Evolutionary conservation across 2,113 vertebrate genomes (phyloP), one percentile per base, ranked within the genome.

Genomic region (Aix galericulata): DNA sequence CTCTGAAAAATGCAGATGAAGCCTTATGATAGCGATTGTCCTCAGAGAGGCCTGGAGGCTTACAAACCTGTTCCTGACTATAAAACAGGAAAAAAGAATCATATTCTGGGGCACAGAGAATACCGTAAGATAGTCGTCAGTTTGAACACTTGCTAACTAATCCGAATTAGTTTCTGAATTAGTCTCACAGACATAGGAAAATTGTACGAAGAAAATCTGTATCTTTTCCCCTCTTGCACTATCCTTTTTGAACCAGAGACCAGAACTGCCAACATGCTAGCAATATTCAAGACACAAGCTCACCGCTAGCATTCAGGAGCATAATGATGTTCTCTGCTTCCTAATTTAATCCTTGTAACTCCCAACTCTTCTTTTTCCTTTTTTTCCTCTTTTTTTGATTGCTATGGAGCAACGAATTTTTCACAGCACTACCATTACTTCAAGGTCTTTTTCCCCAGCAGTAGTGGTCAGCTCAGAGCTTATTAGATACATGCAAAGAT

Each of bases 61-160:
- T 44, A 79, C 56, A 86, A 56, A 75, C 27, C 22, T 55, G 17
- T 25, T 56, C 18, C 34, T 26, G 40, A 32, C 27, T 60, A 15
- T 27, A 44, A 83, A 31, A 40, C 17, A 5, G 0, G 1, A 3
- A 32, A n/a, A 15, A n/a, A n/a, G 20, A 14, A 25, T 3, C 2
- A 5, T 52, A 40, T 44, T 75, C 46, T 71, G 62, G 15, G 14
- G 2, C 50, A 60, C 4, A 5, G 9, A 56, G 10, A 64, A 62
- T 13, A 59, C 15, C 25, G 68, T 26, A 68, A 78, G 55, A 18
- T 3, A 3, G 15, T 32, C 86, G 26, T 59, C 31, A 25, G 20
- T 50, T 42, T 60, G 52, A 80, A 66, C 6, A 15, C 27, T n/a
- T 66, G 17, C 17, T 80, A 50, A 48, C 11, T 83, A 38, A 44